These are phyloP conservation scores for Anguilla anguilla DNA, from an alignment of 2,797 vertebrate genomes.

Conservation along the genomic window DNA sequence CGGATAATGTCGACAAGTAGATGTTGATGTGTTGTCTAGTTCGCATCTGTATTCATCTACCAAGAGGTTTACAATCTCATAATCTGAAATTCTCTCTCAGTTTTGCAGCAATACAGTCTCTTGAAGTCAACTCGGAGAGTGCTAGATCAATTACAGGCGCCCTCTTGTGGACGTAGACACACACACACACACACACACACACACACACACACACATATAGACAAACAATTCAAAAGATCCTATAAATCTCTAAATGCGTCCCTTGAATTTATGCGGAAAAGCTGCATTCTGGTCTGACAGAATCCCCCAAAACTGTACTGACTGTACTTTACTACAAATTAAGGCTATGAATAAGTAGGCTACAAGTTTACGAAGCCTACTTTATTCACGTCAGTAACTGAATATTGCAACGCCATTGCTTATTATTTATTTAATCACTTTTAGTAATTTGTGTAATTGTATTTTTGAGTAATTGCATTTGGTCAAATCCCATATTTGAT, in stretches of 20 bases:
- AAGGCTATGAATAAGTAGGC: background rate
- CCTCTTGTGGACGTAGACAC: background rate
- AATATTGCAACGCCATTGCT: background rate
- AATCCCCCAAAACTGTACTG: background rate
- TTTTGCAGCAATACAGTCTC: too few species aligned
- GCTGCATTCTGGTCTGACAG: background rate
- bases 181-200: background rate
- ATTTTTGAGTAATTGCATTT: too few species aligned
- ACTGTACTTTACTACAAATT: background rate
- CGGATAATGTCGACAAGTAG: too few species aligned
- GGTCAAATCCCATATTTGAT: too few species aligned
- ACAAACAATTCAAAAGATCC: background rate
- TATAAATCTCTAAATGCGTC: too few species aligned
- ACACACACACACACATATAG: background rate
- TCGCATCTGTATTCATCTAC: too few species aligned
- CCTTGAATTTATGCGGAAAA: too few species aligned
- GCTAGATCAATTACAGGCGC: background rate
- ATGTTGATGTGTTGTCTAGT: too few species aligned
- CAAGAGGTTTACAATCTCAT: too few species aligned
- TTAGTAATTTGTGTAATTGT: too few species aligned
- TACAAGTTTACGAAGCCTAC: background rate
- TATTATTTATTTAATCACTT: background rate
- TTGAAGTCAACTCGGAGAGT: too few species aligned
- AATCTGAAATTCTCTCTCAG: too few species aligned
- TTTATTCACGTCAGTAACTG: background rate